phyloP scores from a whole-genome alignment of 2,888 invertebrate genomes.

The Stictocephala bisonia region DNA sequence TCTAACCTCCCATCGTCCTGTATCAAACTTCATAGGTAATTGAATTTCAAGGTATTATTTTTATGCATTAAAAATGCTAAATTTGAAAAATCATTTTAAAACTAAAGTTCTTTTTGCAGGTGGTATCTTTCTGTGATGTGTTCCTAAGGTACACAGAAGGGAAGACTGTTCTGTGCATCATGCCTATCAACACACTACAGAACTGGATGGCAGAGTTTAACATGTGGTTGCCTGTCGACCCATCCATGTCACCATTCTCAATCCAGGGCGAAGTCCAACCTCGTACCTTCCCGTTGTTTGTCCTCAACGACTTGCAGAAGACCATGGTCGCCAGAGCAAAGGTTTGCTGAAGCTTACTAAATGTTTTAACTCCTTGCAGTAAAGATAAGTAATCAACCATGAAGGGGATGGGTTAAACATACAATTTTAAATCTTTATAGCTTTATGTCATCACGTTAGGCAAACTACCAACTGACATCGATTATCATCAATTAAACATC shows the following conservation, averaged over 20 bases:
- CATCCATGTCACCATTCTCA: constrained; percentile 67
- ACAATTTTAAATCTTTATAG: no score
- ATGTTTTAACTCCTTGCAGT: no score
- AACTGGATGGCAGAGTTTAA: constrained; percentile 94
- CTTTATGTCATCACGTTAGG: background rate
- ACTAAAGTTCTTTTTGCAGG: constrained; percentile 64
- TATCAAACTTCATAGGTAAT: no score
- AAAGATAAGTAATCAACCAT: no score
- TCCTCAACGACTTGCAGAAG: constrained; percentile 95
- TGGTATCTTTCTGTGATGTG: constrained; percentile 96
- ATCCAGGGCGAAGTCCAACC: constrained; percentile 77
- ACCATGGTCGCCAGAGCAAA: constrained; percentile 87
- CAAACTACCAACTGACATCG: no score
- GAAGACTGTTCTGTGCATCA: constrained; percentile 92
- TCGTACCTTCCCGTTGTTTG: constrained; percentile 87
- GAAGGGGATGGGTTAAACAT: no score
- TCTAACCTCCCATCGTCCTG: no score
- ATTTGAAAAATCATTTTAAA: no score
- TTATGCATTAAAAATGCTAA: no score
- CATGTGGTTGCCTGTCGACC: constrained; percentile 91
- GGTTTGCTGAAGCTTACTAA: constrained; percentile 69
- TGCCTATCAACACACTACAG: constrained; percentile 98
- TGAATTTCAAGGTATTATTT: no score
- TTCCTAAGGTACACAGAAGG: constrained; percentile 91
- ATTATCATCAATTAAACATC: no score